Evolutionary conservation across 2,888 invertebrate genomes (phyloP).

Genomic region (Netelia virgata): DNA sequence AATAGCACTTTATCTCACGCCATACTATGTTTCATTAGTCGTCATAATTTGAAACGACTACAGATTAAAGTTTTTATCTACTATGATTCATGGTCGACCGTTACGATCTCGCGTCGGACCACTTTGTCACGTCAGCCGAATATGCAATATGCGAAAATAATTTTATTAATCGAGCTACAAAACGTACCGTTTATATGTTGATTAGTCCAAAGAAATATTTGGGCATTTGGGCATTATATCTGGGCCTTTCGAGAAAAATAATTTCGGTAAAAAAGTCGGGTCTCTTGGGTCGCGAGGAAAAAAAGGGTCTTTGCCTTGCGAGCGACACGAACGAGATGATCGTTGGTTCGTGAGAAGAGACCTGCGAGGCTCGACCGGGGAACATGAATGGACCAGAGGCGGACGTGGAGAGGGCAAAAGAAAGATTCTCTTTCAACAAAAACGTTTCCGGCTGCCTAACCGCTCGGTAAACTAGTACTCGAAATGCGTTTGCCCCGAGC

Average conservation of each 20-base stretch:
- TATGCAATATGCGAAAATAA: too few species aligned
- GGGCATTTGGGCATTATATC: background rate
- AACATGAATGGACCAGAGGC: slow-evolving; percentile 31
- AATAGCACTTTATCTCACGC: background rate
- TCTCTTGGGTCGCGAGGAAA: slow-evolving; percentile 34
- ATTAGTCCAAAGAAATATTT: background rate
- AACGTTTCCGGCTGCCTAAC: slow-evolving; percentile 47
- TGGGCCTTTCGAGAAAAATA: background rate
- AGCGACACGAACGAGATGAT: too few species aligned
- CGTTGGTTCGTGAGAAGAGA: background rate
- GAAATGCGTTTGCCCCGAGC: slow-evolving; percentile 55
- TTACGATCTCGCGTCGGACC: too few species aligned
- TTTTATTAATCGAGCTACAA: too few species aligned
- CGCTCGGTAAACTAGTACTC: slow-evolving; percentile 58
- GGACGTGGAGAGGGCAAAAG: slow-evolving; percentile 12
- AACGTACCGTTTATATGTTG: background rate
- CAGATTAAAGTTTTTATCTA: slow-evolving; percentile 9
- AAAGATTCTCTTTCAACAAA: slow-evolving; percentile 57
- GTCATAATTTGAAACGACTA: background rate
- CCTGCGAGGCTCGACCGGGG: slow-evolving; percentile 44
- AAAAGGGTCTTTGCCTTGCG: slow-evolving; percentile 38
- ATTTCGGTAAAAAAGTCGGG: slow-evolving; percentile 44
- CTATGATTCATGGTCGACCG: background rate
- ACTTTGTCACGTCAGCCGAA: too few species aligned
- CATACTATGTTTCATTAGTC: slow-evolving; percentile 6